These are phyloP conservation scores for Caradrina kadenii DNA, from an alignment of 2,888 invertebrate species.

Conservation along the genomic window DNA sequence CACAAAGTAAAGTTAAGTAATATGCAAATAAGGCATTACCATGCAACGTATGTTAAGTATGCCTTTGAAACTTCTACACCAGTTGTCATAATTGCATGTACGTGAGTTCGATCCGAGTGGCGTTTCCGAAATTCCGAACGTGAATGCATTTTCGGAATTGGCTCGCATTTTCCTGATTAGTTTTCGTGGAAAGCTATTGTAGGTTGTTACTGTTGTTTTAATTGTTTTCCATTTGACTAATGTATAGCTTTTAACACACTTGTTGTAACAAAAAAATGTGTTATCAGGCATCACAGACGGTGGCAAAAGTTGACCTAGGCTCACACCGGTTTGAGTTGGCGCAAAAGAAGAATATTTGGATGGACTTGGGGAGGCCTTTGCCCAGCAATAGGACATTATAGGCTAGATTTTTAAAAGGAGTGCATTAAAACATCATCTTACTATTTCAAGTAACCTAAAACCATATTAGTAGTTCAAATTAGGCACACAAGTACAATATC, in stretches of 20 bases:
- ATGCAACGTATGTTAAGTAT: slow-evolving; percentile 60
- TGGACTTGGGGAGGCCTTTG: too few relatives aligned
- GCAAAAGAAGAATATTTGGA: too few relatives aligned
- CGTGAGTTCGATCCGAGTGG: slow-evolving; percentile 76
- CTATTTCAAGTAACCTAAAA: too few relatives aligned
- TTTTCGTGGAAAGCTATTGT: slow-evolving; percentile 36
- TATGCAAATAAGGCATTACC: slow-evolving; percentile 49
- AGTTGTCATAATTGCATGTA: slow-evolving; percentile 77
- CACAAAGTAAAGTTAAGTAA: slow-evolving; percentile 51
- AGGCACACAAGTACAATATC: too few relatives aligned
- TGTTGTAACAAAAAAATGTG: too few relatives aligned
- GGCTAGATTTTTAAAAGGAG: too few relatives aligned
- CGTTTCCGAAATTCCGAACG: slow-evolving; percentile 63
- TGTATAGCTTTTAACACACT: background rate
- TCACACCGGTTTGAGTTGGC: too few relatives aligned
- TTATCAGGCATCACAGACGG: too few relatives aligned
- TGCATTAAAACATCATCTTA: too few relatives aligned
- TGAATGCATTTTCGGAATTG: slow-evolving; percentile 59
- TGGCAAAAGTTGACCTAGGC: too few relatives aligned
- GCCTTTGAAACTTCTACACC: slow-evolving; percentile 61
- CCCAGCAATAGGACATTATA: too few relatives aligned
- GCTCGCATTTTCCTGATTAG: slow-evolving; percentile 61
- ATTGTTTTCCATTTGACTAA: background rate
- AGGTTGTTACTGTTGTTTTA: slow-evolving; percentile 26
- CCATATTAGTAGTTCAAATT: too few relatives aligned